Percentiles rank a stretch among this genome's conserved stretches.
phyloP scores from a whole-genome alignment of 2,888 invertebrate genomes.

The Corbicula japonica region DNA sequence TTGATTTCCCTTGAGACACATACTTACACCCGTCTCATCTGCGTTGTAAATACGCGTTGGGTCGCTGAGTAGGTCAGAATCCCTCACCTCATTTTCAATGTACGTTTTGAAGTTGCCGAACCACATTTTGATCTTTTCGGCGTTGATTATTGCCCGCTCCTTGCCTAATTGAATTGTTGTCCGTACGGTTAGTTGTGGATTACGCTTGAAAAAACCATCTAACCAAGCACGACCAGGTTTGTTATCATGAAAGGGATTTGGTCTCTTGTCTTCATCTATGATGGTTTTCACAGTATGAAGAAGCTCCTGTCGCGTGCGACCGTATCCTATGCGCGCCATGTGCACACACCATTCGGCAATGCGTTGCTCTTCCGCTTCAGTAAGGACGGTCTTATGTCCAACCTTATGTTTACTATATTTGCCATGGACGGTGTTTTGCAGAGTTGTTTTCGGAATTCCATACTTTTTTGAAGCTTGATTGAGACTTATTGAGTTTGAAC shows the following conservation, averaged over 20 bases:
- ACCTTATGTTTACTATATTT: constrained; percentile 4
- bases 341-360: constrained; percentile 42
- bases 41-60: constrained; percentile 4
- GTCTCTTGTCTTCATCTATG: constrained; percentile 27
- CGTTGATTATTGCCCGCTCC: constrained; percentile 8
- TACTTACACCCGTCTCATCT: background rate
- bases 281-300: constrained; percentile 20
- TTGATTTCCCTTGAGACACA: background rate
- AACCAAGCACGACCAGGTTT: constrained; percentile 35
- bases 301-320: constrained; percentile 34
- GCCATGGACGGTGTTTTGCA: constrained; percentile 1
- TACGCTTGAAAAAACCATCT: constrained; percentile 15
- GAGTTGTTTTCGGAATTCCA: background rate
- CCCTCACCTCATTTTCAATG: background rate
- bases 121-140: constrained; percentile 6
- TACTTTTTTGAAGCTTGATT: constrained; percentile 1
- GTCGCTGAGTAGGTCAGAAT: background rate
- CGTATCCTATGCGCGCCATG: constrained; percentile 43
- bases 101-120: background rate
- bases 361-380: constrained; percentile 15
- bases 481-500: background rate
- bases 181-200: constrained; percentile 15
- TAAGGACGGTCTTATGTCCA: constrained; percentile 13
- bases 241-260: constrained; percentile 39
- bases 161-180: constrained; percentile 30